A percentile compares a stretch with the other conserved stretches of the same genome.
Conservation (phyloP, 2,888 invertebrate species). For the Aromia moschata region DNA sequence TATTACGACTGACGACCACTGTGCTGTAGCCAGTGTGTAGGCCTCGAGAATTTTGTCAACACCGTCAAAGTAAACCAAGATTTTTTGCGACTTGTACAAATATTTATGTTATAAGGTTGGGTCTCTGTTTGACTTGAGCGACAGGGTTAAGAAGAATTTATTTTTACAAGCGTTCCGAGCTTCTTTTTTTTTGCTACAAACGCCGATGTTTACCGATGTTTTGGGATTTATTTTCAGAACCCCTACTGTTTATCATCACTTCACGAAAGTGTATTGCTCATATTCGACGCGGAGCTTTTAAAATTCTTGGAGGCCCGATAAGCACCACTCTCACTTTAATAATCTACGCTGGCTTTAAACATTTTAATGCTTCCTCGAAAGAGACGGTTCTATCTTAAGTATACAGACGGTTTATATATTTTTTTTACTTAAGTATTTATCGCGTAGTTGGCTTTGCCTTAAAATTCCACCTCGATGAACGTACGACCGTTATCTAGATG, state of each 20-base stretch:
- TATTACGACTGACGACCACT: too few relatives aligned
- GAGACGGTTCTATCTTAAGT: constrained; percentile 17
- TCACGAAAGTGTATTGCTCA: neutral
- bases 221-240: neutral
- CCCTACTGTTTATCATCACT: constrained; percentile 1
- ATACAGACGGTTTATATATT: constrained; percentile 12
- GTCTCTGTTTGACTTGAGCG: constrained; percentile 9
- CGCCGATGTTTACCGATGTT: neutral
- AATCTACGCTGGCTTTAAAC: constrained; percentile 5
- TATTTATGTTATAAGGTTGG: constrained; percentile 12
- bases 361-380: constrained; percentile 14
- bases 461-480: constrained; percentile 12
- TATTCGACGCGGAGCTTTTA: constrained; percentile 12
- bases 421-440: constrained; percentile 22
- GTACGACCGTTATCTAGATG: neutral
- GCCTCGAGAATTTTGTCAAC: neutral
- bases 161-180: neutral
- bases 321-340: constrained; percentile 5
- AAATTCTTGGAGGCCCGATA: constrained; percentile 11
- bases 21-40: neutral
- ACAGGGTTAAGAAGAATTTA: constrained; percentile 12
- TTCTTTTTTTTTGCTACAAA: neutral
- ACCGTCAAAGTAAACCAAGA: constrained; percentile 9
- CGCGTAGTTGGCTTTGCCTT: constrained; percentile 15
- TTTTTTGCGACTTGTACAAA: constrained; percentile 18